A percentile compares a stretch with the other conserved stretches of the same genome.
phyloP scores from a whole-genome alignment of 1,140 invertebrate genomes.

The Euura lappo region DNA sequence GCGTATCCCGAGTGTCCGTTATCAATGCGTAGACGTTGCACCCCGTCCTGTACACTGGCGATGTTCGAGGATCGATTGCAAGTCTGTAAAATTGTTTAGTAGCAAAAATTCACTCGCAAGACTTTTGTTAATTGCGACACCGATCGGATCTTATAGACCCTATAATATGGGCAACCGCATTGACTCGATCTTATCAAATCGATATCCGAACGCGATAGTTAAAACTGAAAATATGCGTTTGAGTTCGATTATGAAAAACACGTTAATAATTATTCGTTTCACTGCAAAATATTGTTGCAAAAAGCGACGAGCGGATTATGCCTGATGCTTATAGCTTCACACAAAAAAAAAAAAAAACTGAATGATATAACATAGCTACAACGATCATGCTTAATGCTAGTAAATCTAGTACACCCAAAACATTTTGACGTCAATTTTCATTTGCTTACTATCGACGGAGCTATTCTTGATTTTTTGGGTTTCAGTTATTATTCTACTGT shows the following conservation, averaged over 20 bases:
- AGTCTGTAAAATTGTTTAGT: conserved; percentile 57
- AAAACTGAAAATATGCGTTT: too few relatives aligned
- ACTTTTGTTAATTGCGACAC: neutral
- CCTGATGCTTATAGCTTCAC: neutral
- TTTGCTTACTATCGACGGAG: too few relatives aligned
- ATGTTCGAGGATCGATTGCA: conserved; percentile 34
- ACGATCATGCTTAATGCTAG: neutral
- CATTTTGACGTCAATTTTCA: too few relatives aligned
- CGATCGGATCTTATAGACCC: neutral
- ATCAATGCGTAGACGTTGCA: conserved; percentile 38
- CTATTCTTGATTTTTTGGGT: too few relatives aligned
- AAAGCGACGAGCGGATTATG: neutral
- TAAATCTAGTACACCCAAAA: too few relatives aligned
- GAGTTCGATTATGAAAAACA: too few relatives aligned
- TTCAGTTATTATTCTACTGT: too few relatives aligned
- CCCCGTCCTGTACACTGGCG: conserved; percentile 13
- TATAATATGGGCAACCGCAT: neutral
- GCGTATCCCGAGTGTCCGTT: conserved; percentile 11
- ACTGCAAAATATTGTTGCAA: neutral
- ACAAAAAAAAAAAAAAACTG: neutral
- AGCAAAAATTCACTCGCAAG: neutral
- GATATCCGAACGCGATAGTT: too few relatives aligned
- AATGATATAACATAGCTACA: neutral
- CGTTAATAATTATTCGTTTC: neutral
- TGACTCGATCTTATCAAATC: neutral